A percentile compares a stretch with the other conserved stretches of the same genome.
Evolutionary conservation across 2,113 vertebrate species (phyloP).

Genomic region (Hemibagrus wyckioides): DNA sequence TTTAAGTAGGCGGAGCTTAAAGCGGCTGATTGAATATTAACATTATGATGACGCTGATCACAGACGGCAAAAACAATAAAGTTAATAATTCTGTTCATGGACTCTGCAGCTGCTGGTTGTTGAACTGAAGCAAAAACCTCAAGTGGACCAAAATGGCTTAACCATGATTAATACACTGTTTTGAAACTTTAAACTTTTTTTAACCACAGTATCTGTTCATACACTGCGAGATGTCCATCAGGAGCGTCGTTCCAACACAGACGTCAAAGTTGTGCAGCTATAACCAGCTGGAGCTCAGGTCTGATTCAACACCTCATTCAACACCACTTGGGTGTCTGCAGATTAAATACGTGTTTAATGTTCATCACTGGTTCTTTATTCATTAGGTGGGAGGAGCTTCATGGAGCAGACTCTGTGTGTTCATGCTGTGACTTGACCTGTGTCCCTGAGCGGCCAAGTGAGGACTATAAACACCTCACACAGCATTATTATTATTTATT

Average conservation of each 20-base stretch:
- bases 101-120: neutral
- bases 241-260: constrained; percentile 45
- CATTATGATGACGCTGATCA: neutral
- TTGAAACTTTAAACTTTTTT: neutral
- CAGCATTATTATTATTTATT: neutral
- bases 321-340: neutral
- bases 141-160: neutral
- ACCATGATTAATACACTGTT: neutral
- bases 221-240: constrained; percentile 68
- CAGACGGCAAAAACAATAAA: neutral
- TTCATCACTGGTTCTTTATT: neutral
- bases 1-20: neutral
- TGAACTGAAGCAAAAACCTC: neutral
- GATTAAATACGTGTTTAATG: neutral
- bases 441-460: constrained; percentile 52
- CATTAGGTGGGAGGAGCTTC: constrained; percentile 72
- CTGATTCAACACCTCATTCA: neutral
- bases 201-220: constrained; percentile 65
- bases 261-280: constrained; percentile 72
- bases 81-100: neutral
- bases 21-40: neutral
- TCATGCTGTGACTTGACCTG: constrained; percentile 71
- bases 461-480: neutral
- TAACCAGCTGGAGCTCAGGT: constrained; percentile 59
- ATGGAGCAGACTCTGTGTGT: constrained; percentile 60